Conservation (phyloP, 2,888 invertebrate species). For the Globia sparganii region DNA sequence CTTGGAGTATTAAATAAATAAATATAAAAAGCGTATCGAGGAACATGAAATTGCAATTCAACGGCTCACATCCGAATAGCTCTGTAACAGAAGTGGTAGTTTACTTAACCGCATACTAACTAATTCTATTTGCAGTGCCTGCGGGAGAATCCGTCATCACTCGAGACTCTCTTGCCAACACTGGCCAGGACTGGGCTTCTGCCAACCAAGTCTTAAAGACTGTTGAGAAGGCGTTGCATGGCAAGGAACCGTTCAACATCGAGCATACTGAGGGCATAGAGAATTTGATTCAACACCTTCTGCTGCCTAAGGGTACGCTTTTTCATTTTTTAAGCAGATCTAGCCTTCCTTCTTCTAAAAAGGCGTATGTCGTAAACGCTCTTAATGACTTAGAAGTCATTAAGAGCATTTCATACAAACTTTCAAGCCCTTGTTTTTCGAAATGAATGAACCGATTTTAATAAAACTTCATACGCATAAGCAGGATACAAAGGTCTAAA, state of each 20-base stretch:
- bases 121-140: conserved; percentile 73
- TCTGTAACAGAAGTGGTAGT: neutral
- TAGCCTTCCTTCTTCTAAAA: neutral
- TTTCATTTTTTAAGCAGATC: neutral
- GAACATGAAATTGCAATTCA: neutral
- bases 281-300: conserved; percentile 91
- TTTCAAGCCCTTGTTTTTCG: too few relatives aligned
- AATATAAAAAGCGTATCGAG: neutral
- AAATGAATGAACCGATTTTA: too few relatives aligned
- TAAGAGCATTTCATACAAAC: too few relatives aligned
- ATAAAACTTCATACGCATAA: too few relatives aligned
- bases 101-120: neutral
- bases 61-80: neutral
- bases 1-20: neutral
- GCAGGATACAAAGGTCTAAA: too few relatives aligned
- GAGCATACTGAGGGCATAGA: conserved; percentile 88
- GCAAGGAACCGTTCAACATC: conserved; percentile 85
- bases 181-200: conserved; percentile 88
- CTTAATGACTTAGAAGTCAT: too few relatives aligned
- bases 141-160: conserved; percentile 87
- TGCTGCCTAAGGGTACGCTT: conserved; percentile 91
- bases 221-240: conserved; percentile 84
- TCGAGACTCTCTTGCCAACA: conserved; percentile 91
- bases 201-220: conserved; percentile 85
- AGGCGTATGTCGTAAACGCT: too few relatives aligned